Evolutionary conservation across 2,797 vertebrate genomes (phyloP).

Genomic region (Buceros bicornis): DNA sequence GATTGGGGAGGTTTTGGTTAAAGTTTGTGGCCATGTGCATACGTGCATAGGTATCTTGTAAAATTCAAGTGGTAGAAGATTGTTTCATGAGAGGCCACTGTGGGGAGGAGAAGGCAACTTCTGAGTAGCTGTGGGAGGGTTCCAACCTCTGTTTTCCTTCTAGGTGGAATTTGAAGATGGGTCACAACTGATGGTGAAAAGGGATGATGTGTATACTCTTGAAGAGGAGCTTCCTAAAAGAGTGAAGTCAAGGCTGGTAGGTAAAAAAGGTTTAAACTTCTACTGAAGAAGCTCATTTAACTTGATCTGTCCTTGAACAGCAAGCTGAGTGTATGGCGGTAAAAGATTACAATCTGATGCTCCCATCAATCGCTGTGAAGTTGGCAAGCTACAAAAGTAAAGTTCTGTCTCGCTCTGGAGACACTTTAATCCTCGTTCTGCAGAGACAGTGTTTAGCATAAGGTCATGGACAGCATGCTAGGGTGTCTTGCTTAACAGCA

Average conservation of each 20-base stretch:
- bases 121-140: neutral
- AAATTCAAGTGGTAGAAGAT: neutral
- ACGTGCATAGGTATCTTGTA: rapidly evolving
- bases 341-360: neutral
- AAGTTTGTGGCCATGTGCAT: neutral
- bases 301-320: neutral
- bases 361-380: neutral
- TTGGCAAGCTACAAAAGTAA: neutral
- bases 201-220: constrained; percentile 95
- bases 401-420: neutral
- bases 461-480: neutral
- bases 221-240: constrained; percentile 96
- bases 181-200: constrained; percentile 91
- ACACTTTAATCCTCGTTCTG: neutral
- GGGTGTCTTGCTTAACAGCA: neutral
- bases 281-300: neutral
- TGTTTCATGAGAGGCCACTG: neutral
- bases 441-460: neutral
- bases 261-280: constrained; percentile 32
- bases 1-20: neutral
- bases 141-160: neutral
- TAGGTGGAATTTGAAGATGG: constrained; percentile 98
- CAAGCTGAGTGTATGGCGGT: neutral
- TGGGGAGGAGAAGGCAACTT: neutral
- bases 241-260: constrained; percentile 93